Conservation (phyloP, 2,797 vertebrate genomes). For the Oceanodroma leucorhoa region DNA sequence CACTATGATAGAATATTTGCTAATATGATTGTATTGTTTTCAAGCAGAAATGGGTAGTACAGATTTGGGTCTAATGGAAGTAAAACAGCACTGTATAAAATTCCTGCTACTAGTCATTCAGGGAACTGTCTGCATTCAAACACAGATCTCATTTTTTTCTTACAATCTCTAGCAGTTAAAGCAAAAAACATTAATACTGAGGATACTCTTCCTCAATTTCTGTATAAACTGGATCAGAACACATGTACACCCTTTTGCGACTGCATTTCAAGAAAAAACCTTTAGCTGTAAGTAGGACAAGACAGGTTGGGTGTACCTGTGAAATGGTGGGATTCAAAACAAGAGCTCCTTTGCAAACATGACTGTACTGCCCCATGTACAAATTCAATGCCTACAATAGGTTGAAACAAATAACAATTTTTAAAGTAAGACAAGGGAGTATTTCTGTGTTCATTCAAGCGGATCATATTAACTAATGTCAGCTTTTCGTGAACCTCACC, state of each 20-base stretch:
- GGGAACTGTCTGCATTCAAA: not conserved
- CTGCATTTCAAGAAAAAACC: not conserved
- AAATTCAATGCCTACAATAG: not conserved
- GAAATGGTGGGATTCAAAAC: not conserved
- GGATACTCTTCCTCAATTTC: not conserved
- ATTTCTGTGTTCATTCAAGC: not conserved
- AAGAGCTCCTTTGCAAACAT: not conserved
- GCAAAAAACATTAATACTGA: not conserved
- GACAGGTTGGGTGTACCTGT: not conserved
- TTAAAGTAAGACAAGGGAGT: not conserved
- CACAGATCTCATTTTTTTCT: not conserved
- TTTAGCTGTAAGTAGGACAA: not conserved
- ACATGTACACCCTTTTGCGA: not conserved
- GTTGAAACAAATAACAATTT: not conserved
- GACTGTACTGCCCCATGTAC: rapidly evolving
- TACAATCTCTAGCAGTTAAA: not conserved
- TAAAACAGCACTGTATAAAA: not conserved
- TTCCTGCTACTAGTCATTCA: not conserved
- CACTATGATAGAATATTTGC: not conserved
- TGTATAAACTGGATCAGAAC: not conserved
- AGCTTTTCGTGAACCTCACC: not conserved
- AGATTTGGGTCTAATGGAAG: not conserved
- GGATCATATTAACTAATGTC: not conserved
- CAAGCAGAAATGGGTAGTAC: not conserved
- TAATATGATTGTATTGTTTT: not conserved